phyloP scores from a whole-genome alignment of 2,888 invertebrate species.

The Desoria tigrina region DNA sequence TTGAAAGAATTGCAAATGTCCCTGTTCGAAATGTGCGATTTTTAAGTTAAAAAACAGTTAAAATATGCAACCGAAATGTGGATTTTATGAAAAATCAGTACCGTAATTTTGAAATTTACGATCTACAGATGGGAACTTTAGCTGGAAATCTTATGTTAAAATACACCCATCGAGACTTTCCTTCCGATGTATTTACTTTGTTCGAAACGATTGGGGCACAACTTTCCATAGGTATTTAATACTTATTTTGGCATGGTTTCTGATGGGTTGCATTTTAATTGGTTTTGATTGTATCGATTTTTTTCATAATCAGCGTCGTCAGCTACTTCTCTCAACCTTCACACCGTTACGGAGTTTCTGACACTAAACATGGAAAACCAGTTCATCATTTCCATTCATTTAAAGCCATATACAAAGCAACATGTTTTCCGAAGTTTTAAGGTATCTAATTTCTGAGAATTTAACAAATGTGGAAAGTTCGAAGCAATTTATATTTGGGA shows the following conservation, averaged over 20 bases:
- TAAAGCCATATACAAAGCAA: conserved; percentile 62
- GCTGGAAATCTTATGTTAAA: conserved; percentile 73
- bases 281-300: too few species aligned
- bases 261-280: too few species aligned
- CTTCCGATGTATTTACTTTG: conserved; percentile 70
- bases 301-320: conserved; percentile 36
- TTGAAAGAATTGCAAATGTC: conserved; percentile 69
- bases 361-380: conserved; percentile 66
- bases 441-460: conserved; percentile 55
- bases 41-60: too few species aligned
- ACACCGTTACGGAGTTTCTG: conserved; percentile 62
- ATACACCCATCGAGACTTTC: conserved; percentile 67
- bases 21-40: conserved; percentile 74
- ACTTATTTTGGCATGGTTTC: too few species aligned
- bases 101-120: conserved; percentile 1
- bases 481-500: too few species aligned
- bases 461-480: background rate
- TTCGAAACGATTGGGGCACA: conserved; percentile 57
- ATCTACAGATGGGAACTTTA: conserved; percentile 63
- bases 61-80: too few species aligned
- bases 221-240: conserved; percentile 54
- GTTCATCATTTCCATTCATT: conserved; percentile 65
- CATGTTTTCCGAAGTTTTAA: conserved; percentile 68
- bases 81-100: too few species aligned
- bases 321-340: conserved; percentile 14